Percentiles rank a stretch among this genome's conserved stretches.
Conservation (phyloP, 2,888 invertebrate species). For the Sceliomorpha sp. region DNA sequence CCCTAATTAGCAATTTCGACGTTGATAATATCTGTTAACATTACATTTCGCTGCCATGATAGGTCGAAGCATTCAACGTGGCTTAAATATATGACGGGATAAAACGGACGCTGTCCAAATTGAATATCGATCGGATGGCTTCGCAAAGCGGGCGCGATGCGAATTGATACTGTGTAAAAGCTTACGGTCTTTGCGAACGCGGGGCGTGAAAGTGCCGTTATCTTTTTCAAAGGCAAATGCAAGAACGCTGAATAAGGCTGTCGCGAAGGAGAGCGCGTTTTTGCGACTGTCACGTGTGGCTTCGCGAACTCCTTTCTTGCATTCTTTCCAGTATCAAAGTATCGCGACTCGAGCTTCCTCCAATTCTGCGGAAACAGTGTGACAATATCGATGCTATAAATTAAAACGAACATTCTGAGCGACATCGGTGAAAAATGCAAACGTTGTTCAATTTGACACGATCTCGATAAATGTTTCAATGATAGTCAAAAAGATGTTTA, state of each 20-base stretch:
- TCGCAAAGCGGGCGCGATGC: conserved; percentile 58
- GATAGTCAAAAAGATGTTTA: too few relatives aligned
- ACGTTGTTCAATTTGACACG: too few relatives aligned
- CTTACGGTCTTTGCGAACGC: conserved; percentile 37
- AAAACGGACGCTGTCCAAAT: conserved; percentile 61
- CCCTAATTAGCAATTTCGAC: conserved; percentile 13
- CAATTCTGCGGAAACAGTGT: too few relatives aligned
- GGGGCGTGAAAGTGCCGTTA: conserved; percentile 47
- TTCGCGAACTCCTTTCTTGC: conserved; percentile 10
- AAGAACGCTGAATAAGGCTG: conserved; percentile 25
- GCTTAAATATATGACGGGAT: conserved; percentile 43
- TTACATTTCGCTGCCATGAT: conserved; percentile 9
- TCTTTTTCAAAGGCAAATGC: conserved; percentile 42
- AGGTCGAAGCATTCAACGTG: conserved; percentile 30
- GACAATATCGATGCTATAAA: too few relatives aligned
- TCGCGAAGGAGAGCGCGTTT: conserved; percentile 14
- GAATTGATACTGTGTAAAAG: conserved; percentile 64
- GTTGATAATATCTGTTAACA: conserved; percentile 9
- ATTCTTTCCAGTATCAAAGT: too few relatives aligned
- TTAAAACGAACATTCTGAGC: too few relatives aligned
- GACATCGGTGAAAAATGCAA: too few relatives aligned
- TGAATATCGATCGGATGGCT: conserved; percentile 65
- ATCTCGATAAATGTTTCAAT: too few relatives aligned
- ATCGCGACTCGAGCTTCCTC: too few relatives aligned
- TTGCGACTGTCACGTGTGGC: conserved; percentile 19